These are phyloP conservation scores for Gymnosoma rotundatum DNA, from an alignment of 2,888 invertebrate genomes.

Conservation along the genomic window DNA sequence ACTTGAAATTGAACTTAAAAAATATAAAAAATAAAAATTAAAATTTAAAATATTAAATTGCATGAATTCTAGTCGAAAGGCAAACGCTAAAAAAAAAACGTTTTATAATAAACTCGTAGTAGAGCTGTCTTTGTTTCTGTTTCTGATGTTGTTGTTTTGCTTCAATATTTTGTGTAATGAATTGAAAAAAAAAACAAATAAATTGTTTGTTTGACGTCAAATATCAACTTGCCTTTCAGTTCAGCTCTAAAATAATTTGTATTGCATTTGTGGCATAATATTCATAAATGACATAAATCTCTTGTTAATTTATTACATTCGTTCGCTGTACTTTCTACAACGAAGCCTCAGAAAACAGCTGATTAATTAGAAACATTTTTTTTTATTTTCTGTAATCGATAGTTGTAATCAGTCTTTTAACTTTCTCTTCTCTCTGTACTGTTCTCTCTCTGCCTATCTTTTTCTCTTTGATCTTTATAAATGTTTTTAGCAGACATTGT, in stretches of 20 bases:
- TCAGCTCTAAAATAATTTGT: constrained; percentile 23
- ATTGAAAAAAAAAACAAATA: neutral
- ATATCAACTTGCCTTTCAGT: constrained; percentile 44
- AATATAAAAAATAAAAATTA: neutral
- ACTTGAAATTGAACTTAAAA: neutral
- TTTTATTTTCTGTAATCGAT: no score
- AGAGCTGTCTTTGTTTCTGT: neutral
- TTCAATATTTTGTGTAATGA: constrained; percentile 11
- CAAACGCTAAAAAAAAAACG: neutral
- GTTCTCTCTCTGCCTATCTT: no score
- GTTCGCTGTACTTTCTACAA: no score
- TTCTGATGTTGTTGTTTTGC: no score
- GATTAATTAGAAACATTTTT: no score
- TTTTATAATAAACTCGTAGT: no score
- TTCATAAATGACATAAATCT: constrained; percentile 32
- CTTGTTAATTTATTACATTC: constrained; percentile 33
- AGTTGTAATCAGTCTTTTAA: no score
- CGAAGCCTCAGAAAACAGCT: no score
- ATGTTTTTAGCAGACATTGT: no score
- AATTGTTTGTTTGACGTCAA: constrained; percentile 59
- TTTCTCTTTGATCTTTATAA: no score
- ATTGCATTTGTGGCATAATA: constrained; percentile 28
- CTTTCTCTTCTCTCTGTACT: no score
- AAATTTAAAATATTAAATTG: constrained; percentile 27
- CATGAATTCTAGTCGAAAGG: constrained; percentile 26